phyloP scores from a whole-genome alignment of 2,797 vertebrate species.

The Acanthis flammea region DNA sequence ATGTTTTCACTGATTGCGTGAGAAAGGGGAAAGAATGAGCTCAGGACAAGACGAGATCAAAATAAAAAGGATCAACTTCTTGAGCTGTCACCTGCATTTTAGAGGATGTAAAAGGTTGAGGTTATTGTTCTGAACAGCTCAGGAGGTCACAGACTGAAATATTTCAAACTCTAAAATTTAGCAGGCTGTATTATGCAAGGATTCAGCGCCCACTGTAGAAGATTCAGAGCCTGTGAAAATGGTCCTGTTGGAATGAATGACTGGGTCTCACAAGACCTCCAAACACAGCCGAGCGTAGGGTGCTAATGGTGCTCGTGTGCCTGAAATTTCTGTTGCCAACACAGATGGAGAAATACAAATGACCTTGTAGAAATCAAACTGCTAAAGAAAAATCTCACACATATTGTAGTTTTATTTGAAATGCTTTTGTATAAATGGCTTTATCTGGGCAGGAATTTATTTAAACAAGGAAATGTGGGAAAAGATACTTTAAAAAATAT shows the following conservation, averaged over 20 bases:
- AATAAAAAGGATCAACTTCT: not conserved
- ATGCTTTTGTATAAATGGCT: not conserved
- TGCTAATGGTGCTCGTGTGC: not conserved
- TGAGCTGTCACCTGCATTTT: not conserved
- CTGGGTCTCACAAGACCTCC: not conserved
- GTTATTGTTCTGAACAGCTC: not conserved
- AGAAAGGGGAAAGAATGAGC: not conserved
- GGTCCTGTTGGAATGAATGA: not conserved
- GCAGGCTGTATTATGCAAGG: not conserved
- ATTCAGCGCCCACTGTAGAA: not conserved
- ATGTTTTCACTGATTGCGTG: not conserved
- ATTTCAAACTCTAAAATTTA: not conserved
- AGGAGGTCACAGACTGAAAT: not conserved
- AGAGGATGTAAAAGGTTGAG: not conserved
- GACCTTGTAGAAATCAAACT: not conserved
- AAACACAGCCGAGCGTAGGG: not conserved
- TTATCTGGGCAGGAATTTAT: not conserved
- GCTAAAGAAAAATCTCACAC: not conserved
- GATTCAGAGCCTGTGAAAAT: not conserved
- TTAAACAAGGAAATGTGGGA: not conserved
- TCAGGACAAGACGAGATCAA: not conserved
- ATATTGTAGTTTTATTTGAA: not conserved
- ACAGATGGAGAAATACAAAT: not conserved
- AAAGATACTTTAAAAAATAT: not conserved
- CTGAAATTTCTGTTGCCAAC: not conserved